Conservation (phyloP, 2,113 vertebrate genomes). For the Odontophorus gujanensis region DNA sequence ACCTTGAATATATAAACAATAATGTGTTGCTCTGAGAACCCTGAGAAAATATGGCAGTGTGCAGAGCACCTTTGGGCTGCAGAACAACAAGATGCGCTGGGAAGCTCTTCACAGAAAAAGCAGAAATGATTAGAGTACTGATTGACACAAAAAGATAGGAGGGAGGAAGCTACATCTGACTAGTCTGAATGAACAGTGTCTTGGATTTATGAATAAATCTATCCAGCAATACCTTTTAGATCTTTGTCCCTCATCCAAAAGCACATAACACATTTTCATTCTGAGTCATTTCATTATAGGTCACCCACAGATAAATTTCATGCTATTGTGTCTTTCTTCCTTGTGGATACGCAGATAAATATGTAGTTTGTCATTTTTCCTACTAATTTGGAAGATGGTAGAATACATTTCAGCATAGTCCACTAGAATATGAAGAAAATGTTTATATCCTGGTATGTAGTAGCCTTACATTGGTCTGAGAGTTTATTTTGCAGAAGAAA, state of each 20-base stretch:
- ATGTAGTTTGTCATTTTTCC: slow-evolving; percentile 20
- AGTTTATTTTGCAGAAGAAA: slow-evolving; percentile 37
- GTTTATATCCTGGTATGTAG: not conserved
- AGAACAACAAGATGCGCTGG: not conserved
- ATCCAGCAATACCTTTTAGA: not conserved
- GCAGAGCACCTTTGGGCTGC: not conserved
- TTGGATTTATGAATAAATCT: not conserved
- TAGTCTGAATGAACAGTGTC: not conserved
- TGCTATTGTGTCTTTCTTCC: not conserved
- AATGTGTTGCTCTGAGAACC: not conserved
- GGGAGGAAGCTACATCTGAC: not conserved
- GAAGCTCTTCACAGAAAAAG: not conserved
- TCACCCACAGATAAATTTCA: not conserved
- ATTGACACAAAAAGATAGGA: not conserved
- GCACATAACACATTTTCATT: not conserved
- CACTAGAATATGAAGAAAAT: slow-evolving; percentile 26
- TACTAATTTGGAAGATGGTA: slow-evolving; percentile 6
- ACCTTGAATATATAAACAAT: not conserved
- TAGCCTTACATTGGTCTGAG: not conserved
- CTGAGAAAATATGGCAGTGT: not conserved
- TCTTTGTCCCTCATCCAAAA: not conserved
- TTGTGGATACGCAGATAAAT: slow-evolving; percentile 29
- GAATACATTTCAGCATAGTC: slow-evolving; percentile 10
- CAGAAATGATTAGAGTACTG: not conserved
- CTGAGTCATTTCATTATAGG: not conserved